Evolutionary conservation across 2,113 vertebrate species (phyloP).

Genomic region (Ictidomys tridecemlineatus): DNA sequence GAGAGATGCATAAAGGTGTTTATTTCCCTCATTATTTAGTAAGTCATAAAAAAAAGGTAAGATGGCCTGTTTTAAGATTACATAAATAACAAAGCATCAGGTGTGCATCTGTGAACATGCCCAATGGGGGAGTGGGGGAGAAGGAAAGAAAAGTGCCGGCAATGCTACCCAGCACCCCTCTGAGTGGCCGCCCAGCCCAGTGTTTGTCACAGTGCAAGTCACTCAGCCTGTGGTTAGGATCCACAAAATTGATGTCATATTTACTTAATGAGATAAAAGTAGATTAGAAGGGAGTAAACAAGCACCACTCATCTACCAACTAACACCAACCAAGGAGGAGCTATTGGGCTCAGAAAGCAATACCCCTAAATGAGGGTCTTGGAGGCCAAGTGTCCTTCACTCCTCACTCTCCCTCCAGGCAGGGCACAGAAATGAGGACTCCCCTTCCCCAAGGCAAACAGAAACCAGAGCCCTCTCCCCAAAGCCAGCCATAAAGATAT

Average conservation of each 20-base stretch:
- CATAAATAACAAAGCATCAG: not conserved
- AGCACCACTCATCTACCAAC: not conserved
- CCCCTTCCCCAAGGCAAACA: no score
- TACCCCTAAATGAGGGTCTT: not conserved
- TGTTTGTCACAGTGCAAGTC: not conserved
- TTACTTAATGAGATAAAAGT: slow-evolving; percentile 2
- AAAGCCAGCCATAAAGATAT: not conserved
- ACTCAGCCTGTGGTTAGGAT: not conserved
- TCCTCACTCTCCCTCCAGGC: not conserved
- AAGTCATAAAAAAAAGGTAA: not conserved
- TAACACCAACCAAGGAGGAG: not conserved
- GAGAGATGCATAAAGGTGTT: not conserved
- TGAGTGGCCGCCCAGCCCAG: not conserved
- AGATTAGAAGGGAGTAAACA: not conserved
- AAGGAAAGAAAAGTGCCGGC: no score
- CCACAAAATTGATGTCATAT: no score
- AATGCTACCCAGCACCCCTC: not conserved
- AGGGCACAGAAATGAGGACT: not conserved
- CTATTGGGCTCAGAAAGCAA: not conserved
- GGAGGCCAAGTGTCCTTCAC: no score
- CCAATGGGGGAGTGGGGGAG: accelerated
- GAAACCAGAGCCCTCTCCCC: not conserved
- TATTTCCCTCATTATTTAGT: not conserved
- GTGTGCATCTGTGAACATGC: accelerated
- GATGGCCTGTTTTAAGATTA: not conserved